Conservation (phyloP, 2,797 vertebrate species). For the Helostoma temminkii region DNA sequence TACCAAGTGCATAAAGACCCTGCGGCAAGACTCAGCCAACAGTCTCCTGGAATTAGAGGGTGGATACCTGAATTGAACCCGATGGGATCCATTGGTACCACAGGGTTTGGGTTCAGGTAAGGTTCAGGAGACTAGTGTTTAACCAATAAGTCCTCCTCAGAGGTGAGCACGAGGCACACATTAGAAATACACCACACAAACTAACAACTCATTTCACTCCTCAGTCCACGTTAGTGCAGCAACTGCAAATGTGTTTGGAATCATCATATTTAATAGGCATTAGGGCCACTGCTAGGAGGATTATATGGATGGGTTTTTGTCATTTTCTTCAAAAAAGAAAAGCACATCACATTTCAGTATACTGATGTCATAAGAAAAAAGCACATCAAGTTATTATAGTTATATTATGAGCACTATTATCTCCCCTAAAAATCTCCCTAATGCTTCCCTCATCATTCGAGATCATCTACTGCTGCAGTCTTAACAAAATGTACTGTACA, state of each 20-base stretch:
- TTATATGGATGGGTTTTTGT: too few species aligned
- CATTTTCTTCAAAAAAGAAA: neutral
- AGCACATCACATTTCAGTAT: too few species aligned
- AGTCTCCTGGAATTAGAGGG: neutral
- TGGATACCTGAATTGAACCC: too few species aligned
- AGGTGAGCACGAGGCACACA: too few species aligned
- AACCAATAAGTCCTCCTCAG: too few species aligned
- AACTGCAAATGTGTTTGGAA: neutral
- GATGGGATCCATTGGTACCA: too few species aligned
- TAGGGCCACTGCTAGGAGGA: neutral
- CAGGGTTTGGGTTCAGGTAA: too few species aligned
- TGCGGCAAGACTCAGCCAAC: neutral
- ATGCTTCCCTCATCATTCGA: neutral
- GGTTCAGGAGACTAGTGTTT: too few species aligned
- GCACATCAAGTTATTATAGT: too few species aligned
- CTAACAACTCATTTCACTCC: neutral
- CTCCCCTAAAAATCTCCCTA: neutral
- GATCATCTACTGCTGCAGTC: neutral
- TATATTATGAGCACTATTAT: neutral
- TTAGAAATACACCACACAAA: too few species aligned
- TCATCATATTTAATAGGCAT: neutral
- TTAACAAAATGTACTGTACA: neutral
- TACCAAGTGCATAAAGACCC: neutral
- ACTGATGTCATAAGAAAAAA: too few species aligned
- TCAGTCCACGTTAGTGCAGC: conserved; percentile 1